Conservation (phyloP, 1,140 invertebrate genomes). For the Fragariocoptes setiger region DNA sequence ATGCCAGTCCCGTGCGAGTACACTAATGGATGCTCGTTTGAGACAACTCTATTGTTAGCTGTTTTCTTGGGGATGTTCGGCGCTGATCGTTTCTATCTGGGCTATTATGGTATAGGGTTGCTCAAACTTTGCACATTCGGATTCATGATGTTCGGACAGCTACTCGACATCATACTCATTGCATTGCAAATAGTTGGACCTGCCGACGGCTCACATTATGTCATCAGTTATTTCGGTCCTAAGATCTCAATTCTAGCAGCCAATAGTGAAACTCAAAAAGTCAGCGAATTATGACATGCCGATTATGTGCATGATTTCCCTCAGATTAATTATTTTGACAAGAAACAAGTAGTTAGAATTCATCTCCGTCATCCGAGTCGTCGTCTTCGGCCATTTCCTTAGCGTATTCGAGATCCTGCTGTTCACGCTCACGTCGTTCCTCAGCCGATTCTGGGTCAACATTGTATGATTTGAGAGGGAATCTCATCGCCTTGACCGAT, state of each 20-base stretch:
- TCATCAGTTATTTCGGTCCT: slow-evolving; percentile 72
- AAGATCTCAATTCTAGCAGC: too few species aligned
- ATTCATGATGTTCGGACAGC: slow-evolving; percentile 74
- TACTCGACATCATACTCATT: slow-evolving; percentile 77
- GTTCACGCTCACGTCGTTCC: slow-evolving; percentile 71
- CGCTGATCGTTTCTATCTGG: slow-evolving; percentile 79
- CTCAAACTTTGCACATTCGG: slow-evolving; percentile 79
- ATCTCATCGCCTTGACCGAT: slow-evolving; percentile 67
- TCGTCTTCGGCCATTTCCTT: slow-evolving; percentile 98
- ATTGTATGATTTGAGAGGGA: slow-evolving; percentile 91
- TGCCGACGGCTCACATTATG: slow-evolving; percentile 78
- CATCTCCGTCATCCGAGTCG: slow-evolving; percentile 34
- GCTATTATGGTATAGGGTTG: slow-evolving; percentile 72
- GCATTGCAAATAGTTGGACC: slow-evolving; percentile 65
- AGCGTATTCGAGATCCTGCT: slow-evolving; percentile 82
- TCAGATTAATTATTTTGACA: too few species aligned
- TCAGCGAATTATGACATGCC: too few species aligned
- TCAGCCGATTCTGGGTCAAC: slow-evolving; percentile 92
- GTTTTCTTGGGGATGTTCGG: slow-evolving; percentile 87
- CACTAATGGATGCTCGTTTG: slow-evolving; percentile 75
- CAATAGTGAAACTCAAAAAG: too few species aligned
- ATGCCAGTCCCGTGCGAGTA: slow-evolving; percentile 57
- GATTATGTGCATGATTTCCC: too few species aligned
- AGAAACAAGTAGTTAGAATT: too few species aligned
- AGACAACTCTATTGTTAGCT: slow-evolving; percentile 61